Evolutionary conservation across 2,888 invertebrate genomes (phyloP).

Genomic region (Stenichneumon culpator): DNA sequence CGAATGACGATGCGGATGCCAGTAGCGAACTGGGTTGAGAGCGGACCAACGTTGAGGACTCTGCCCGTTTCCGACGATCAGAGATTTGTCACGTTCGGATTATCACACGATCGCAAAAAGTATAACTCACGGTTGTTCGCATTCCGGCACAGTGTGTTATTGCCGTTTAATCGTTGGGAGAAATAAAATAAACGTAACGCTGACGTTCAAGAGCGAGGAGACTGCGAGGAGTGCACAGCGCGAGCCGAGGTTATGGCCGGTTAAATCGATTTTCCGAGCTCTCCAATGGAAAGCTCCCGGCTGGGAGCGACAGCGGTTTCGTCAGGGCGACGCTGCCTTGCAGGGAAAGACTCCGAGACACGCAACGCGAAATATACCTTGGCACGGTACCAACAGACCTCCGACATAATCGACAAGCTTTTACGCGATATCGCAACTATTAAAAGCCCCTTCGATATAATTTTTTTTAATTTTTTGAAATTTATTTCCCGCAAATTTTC

Average conservation of each 20-base stretch:
- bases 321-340: slow-evolving; percentile 34
- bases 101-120: neutral
- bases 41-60: neutral
- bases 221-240: slow-evolving; percentile 17
- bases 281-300: slow-evolving; percentile 53
- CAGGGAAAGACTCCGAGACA: slow-evolving; percentile 9
- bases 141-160: neutral
- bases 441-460: neutral
- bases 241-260: slow-evolving; percentile 62
- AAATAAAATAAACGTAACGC: slow-evolving; percentile 7
- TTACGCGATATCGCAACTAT: neutral
- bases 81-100: slow-evolving; percentile 13
- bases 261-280: slow-evolving; percentile 66
- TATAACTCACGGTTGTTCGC: neutral
- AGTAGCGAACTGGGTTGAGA: neutral
- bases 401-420: slow-evolving; percentile 42
- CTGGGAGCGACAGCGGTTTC: slow-evolving; percentile 26
- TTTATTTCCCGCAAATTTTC: neutral
- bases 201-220: slow-evolving; percentile 54
- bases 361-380: slow-evolving; percentile 42
- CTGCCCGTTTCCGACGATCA: neutral
- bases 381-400: slow-evolving; percentile 30
- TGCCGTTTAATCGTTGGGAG: neutral
- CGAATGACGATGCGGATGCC: slow-evolving; percentile 18
- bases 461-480: neutral